Evolutionary conservation across 2,888 invertebrate genomes (phyloP), one percentile per base, ranked within the genome.

Genomic region (Zeuzera pyrina): DNA sequence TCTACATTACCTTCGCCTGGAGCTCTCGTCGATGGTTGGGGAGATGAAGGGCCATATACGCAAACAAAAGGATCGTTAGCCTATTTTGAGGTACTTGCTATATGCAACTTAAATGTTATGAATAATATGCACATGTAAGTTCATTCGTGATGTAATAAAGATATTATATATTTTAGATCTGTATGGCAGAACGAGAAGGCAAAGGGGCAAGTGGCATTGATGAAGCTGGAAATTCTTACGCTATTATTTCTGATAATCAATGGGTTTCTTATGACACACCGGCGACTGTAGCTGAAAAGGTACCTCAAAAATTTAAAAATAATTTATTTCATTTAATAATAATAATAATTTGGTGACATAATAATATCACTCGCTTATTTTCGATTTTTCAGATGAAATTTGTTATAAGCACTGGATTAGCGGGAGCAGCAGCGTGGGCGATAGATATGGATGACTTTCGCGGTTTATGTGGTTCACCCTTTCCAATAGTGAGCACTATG

Each of bases 211-310:
- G 66, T 29, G 74, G 78, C 10, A 58, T 85, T 7, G 91, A 91
- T 48, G 81, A 83, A 29, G 85, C 85, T 15, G 91, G 91, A 1
- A 87, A 89, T 10, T 89, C 91, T 1, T 91, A 85, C 49, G 81
- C 87, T 1, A 85, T 88, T 4, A 85, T 88, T 5, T 86, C 86
- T 30, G 90, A 88, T 3, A 89, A 92, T 56, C 93, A 93, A 49
- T 94, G 93, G 93, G 85, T 93, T 39, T 89, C 91, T 3, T 94
- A 88, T 51, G 94, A 94, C 41, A 90, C 92, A 47, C 85, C 85
- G 0, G 72, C 85, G 10, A 89, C 89, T 34, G 79, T 91, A 29
- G 63, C 78, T 36, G 83, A 85, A 57, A 92, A 92, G 86, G 90
- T 90, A 66, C n/a, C n/a, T n/a, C n/a, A n/a, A n/a, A 48, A 5